A percentile compares a stretch with the other conserved stretches of the same genome.
Conservation (phyloP, 2,797 vertebrate species). For the Enteromius unitaeniatus region DNA sequence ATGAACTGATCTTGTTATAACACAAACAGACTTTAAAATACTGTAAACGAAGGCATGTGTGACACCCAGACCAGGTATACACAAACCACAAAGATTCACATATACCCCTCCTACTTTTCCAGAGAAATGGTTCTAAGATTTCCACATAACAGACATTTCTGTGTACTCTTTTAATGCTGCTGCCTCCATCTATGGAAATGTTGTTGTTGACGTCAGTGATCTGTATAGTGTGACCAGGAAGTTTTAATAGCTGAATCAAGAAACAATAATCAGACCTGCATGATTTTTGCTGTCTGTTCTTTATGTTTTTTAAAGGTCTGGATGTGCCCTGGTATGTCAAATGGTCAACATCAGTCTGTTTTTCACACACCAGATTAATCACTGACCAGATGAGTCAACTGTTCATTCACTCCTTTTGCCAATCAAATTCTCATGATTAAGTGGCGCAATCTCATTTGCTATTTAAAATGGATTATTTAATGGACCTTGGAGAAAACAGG, state of each 20-base stretch:
- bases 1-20: background rate
- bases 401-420: background rate
- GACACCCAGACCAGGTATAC: background rate
- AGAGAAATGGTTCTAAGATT: background rate
- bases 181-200: background rate
- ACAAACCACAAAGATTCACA: background rate
- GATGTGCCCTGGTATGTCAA: background rate
- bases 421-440: background rate
- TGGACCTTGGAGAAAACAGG: background rate
- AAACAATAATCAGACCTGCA: slow-evolving; percentile 7
- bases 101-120: background rate
- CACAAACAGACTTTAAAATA: background rate
- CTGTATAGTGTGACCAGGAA: background rate
- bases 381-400: background rate
- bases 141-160: background rate
- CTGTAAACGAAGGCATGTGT: background rate
- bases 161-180: background rate
- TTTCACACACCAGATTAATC: background rate
- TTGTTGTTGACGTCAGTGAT: background rate
- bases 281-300: background rate
- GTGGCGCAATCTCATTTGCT: background rate
- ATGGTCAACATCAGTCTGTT: background rate
- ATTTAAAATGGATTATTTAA: background rate
- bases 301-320: background rate
- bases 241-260: background rate